Base-by-base conservation (phyloP, 2,888 invertebrate genomes). In the Xestoiulus laeticollis region DNA sequence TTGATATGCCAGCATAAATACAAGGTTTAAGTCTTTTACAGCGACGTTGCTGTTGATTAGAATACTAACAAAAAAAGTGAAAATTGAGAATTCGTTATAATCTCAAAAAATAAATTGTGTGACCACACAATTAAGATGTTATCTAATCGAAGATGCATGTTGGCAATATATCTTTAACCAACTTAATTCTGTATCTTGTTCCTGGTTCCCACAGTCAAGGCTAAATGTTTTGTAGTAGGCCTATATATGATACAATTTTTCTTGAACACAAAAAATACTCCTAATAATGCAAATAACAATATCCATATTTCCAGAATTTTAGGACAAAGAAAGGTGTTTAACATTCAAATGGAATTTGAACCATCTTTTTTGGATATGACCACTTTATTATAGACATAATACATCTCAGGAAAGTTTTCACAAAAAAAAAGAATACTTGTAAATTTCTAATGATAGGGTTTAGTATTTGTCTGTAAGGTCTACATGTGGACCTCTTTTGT, bases 121-220 rank as follows among this genome's bases (percentile, higher is more conserved):
- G 10, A 68, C 68, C 68, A 68, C 68, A 26, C 8, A 59, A 59
- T 59, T 59, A 68, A 68, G 68, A 68, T 68, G 68, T 68, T 68
- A 68, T 68, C 68, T 26, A 26, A 38, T 38, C 6, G 38, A 38
- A 38, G 22, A 26, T 68, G n/a, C 2, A 48, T 48, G 19, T 0
- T 59, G 0, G 68, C 22, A 68, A 8, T 22, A 26, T 68, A 68
- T 68, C 68, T 68, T 59, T 59, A 14, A 48, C 16, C 26, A 2
- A 26, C 16, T 5, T 8, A 30, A 30, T 78, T 78, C 30, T 14
- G 6, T 59, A 78, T 78, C 30, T 30, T 30, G 78, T 78, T 78
- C 30, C 78, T 30, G 78, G 78, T 32, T 78, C 30, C 78, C 78
- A 78, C 16, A 3, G n/a, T 6, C n/a, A 53, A 53, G 53, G 53